A percentile compares a stretch with the other conserved stretches of the same genome.
Evolutionary conservation across 2,113 vertebrate species (phyloP).

Genomic region (Probosciger aterrimus): DNA sequence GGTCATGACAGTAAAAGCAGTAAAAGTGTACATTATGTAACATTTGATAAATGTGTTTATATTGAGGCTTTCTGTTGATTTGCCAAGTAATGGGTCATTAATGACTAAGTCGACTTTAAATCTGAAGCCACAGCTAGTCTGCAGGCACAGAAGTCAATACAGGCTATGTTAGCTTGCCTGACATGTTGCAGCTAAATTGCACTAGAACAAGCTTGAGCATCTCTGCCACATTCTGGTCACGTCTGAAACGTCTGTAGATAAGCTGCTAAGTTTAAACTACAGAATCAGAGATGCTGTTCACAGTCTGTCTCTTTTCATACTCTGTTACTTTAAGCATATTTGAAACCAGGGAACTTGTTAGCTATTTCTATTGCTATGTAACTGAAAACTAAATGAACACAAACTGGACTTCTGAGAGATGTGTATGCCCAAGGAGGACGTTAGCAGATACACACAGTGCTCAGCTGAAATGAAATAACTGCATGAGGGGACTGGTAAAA

Average conservation of each 20-base stretch:
- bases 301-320: background rate
- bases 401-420: background rate
- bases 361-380: background rate
- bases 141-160: background rate
- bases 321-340: background rate
- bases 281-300: background rate
- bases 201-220: background rate
- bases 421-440: background rate
- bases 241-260: background rate
- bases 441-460: background rate
- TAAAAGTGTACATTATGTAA: background rate
- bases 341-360: background rate
- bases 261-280: background rate
- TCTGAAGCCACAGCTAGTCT: background rate
- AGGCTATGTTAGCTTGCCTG: background rate
- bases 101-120: background rate
- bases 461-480: background rate
- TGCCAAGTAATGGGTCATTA: background rate
- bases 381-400: background rate
- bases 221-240: background rate
- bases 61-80: background rate
- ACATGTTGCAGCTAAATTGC: background rate
- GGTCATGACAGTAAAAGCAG: background rate
- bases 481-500: background rate
- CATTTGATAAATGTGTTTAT: background rate